These are phyloP conservation scores for Redunca redunca DNA, from an alignment of 2,113 vertebrate species.

Conservation along the genomic window DNA sequence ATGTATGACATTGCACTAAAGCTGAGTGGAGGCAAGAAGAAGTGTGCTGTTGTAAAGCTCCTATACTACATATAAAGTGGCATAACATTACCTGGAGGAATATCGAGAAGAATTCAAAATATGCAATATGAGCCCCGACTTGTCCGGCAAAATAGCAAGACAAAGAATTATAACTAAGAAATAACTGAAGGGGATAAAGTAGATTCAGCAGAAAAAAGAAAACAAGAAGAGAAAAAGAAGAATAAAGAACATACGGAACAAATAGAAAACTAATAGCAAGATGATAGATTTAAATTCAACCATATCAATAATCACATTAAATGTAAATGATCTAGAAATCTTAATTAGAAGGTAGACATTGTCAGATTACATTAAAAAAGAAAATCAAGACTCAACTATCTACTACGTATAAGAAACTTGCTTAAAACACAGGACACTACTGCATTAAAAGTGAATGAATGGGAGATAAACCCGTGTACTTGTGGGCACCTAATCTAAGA, in stretches of 20 bases:
- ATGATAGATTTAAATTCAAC: neutral
- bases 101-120: neutral
- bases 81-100: too few species aligned
- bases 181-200: neutral
- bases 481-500: neutral
- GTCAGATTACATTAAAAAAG: neutral
- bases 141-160: neutral
- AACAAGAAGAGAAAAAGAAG: neutral
- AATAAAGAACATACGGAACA: neutral
- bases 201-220: neutral
- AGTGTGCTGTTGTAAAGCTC: fast-evolving
- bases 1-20: fast-evolving
- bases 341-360: neutral
- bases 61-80: fast-evolving
- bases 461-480: neutral
- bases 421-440: neutral
- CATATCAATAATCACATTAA: neutral
- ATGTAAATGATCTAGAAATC: neutral
- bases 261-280: neutral
- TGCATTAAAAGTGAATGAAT: neutral
- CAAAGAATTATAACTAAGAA: neutral
- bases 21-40: neutral
- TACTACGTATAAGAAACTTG: neutral
- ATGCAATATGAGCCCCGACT: too few species aligned
- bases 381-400: neutral